Conservation (phyloP, 2,888 invertebrate genomes). For the Megastigmus dorsalis region DNA sequence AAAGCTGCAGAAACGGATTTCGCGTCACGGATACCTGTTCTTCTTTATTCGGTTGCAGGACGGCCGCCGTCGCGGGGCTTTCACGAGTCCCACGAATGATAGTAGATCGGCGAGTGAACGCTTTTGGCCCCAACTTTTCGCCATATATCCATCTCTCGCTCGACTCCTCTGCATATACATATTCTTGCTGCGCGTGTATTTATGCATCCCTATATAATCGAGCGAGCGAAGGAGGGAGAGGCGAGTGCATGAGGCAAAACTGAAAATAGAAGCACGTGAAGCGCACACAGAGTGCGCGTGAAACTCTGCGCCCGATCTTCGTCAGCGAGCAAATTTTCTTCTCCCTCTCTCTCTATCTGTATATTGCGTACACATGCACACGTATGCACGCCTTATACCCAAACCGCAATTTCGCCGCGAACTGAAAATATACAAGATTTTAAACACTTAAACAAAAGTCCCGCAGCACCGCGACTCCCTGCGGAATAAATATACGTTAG, state of each 20-base stretch:
- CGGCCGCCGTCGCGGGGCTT: too few species aligned
- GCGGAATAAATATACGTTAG: neutral
- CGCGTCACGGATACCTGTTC: too few species aligned
- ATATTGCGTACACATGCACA: neutral
- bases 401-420: neutral
- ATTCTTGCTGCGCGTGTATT: neutral
- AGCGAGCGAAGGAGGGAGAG: neutral
- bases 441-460: neutral
- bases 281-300: constrained; percentile 55
- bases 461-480: too few species aligned
- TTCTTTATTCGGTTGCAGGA: too few species aligned
- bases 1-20: too few species aligned
- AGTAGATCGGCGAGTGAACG: constrained; percentile 3
- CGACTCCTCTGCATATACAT: too few species aligned
- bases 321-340: constrained; percentile 4
- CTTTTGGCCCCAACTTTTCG: constrained; percentile 28
- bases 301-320: constrained; percentile 53
- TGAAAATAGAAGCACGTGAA: constrained; percentile 59
- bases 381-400: neutral
- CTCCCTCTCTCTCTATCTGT: neutral
- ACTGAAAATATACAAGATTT: neutral
- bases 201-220: neutral
- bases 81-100: constrained; percentile 35
- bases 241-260: constrained; percentile 28
- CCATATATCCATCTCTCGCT: neutral